These are phyloP conservation scores for Tryphoninae sp. DNA, from an alignment of 2,888 invertebrate species.

Conservation along the genomic window DNA sequence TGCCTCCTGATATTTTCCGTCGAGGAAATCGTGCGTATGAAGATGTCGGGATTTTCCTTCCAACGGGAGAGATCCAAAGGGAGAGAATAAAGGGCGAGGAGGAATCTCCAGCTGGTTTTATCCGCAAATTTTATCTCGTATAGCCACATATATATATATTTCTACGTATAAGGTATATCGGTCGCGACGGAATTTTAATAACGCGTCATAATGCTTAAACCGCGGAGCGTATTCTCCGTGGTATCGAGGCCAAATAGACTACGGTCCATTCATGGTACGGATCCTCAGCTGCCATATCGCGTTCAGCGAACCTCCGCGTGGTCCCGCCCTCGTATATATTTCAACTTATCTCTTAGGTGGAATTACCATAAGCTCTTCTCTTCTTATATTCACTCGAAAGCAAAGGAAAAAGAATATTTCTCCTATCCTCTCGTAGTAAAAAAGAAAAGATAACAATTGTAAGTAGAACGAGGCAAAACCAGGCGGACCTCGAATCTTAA, in stretches of 20 bases:
- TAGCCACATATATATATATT: not conserved
- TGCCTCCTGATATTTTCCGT: not conserved
- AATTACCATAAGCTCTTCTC: constrained; percentile 37
- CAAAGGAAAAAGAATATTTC: constrained; percentile 5
- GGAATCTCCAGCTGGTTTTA: constrained; percentile 7
- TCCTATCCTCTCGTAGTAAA: not conserved
- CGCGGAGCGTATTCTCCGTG: constrained; percentile 31
- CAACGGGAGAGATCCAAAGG: not conserved
- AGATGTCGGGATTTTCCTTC: not conserved
- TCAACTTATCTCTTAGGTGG: constrained; percentile 35
- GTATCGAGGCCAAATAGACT: constrained; percentile 20
- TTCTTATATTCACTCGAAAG: constrained; percentile 17
- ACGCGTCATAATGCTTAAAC: constrained; percentile 49
- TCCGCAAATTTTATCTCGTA: constrained; percentile 4
- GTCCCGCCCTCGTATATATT: constrained; percentile 40
- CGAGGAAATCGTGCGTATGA: constrained; percentile 5
- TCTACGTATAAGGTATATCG: not conserved
- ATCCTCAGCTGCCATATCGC: constrained; percentile 6
- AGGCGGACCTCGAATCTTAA: not conserved
- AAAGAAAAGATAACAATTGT: not conserved
- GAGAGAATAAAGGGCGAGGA: constrained; percentile 4
- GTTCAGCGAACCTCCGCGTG: constrained; percentile 27
- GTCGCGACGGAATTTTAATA: constrained; percentile 57
- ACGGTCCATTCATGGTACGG: constrained; percentile 11
- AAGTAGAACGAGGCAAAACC: not conserved